phyloP scores from a whole-genome alignment of 2,113 vertebrate genomes.

The Trematomus loennbergii region DNA sequence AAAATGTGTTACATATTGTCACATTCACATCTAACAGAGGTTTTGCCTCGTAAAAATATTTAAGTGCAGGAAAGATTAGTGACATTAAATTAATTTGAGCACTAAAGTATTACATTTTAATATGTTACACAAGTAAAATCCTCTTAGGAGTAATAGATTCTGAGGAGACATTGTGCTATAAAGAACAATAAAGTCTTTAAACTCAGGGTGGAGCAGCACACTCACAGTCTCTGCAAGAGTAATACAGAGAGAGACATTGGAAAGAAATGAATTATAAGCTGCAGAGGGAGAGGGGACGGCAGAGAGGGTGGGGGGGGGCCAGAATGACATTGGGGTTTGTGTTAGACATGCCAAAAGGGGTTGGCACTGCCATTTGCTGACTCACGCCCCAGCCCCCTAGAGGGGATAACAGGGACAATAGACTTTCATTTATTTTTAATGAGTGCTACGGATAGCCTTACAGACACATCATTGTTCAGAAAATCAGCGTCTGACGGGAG shows the following conservation, averaged over 20 bases:
- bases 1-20: not conserved
- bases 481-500: conserved; percentile 37
- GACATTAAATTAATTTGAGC: not conserved
- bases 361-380: conserved; percentile 59
- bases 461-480: conserved; percentile 26
- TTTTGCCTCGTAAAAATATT: not conserved
- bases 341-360: conserved; percentile 46
- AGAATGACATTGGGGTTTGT: conserved; percentile 61
- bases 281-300: not conserved
- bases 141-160: not conserved
- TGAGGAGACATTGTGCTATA: not conserved
- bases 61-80: not conserved
- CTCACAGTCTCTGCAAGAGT: conserved; percentile 7
- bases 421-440: conserved; percentile 58
- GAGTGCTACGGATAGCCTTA: conserved; percentile 30
- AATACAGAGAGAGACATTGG: conserved; percentile 13
- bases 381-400: conserved; percentile 43
- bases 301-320: conserved; percentile 40
- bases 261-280: conserved; percentile 22
- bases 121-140: not conserved
- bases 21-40: not conserved
- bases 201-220: conserved; percentile 11
- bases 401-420: conserved; percentile 52
- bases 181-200: conserved; percentile 14
- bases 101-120: not conserved